These are phyloP conservation scores for Paragorgia papillata DNA, from an alignment of 92 coral and sea anemone genomes.

Conservation along the genomic window DNA sequence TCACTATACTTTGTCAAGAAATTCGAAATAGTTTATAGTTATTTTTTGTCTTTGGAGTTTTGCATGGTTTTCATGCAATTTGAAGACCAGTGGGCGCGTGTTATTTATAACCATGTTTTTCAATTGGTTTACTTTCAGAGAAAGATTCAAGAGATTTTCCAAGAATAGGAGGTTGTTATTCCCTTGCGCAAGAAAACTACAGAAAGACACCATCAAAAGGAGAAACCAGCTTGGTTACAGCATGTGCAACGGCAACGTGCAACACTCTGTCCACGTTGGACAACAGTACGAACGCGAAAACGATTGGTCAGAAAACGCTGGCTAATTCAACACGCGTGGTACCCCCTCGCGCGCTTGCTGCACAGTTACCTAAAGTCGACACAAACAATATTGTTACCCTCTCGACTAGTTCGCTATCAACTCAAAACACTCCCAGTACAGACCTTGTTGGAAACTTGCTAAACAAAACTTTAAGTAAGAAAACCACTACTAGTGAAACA, in stretches of 20 bases:
- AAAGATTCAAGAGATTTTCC: background rate
- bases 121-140: background rate
- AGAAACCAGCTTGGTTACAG: background rate
- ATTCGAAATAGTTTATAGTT: too few relatives aligned
- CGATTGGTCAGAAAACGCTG: background rate
- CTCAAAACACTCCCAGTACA: background rate
- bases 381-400: background rate
- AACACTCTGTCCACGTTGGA: background rate
- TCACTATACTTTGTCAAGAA: too few relatives aligned
- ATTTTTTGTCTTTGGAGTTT: too few relatives aligned
- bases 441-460: background rate
- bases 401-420: background rate
- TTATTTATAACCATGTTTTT: background rate
- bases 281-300: background rate
- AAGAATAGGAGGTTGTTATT: background rate
- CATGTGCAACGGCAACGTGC: background rate
- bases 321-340: background rate
- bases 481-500: slow-evolving; percentile 12
- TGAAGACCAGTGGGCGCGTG: background rate
- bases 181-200: background rate
- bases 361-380: background rate
- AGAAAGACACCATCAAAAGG: background rate
- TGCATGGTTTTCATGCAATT: background rate
- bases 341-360: background rate
- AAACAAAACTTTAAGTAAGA: background rate